Base-by-base conservation (phyloP, 2,888 invertebrate genomes). In the Tupiocoris notatus region DNA sequence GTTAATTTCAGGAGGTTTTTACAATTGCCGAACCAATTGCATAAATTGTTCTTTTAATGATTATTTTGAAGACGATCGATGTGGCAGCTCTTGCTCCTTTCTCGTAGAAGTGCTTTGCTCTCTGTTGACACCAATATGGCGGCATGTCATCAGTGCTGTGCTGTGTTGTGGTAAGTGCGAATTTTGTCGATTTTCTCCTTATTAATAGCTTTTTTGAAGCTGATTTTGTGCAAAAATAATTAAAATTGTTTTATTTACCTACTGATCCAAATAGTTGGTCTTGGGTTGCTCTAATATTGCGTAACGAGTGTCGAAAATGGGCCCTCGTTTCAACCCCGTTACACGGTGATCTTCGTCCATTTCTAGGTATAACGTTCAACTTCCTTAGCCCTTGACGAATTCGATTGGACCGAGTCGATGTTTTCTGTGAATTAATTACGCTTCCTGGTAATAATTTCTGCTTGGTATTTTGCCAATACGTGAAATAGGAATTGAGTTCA, bases 101-200 rank as follows among this genome's bases (percentile, higher is more conserved):
- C 20, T 3, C n/a, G n/a, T 6, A 9, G n/a, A 3, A n/a, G 20
- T 59, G 59, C 70, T 59, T 54, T 18, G 65, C 61, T 75, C 66
- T 67, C 76, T 79, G 80, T 80, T 91, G 91, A 91, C 91, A 91
- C 91, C 91, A 93, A 92, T 91, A 93, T 93, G 93, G 93, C 93
- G 93, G 92, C 92, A 91, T 92, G 93, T 92, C 92, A 91, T 92
- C 92, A 92, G 93, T 93, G 93, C 92, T 92, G 91, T 93, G 93
- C 93, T 93, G 93, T 93, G 92, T 93, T 92, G 93, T 93, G 93
- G 93, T 93, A 90, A 92, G 93, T 92, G 54, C 73, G 66, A 76
- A 75, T 76, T 67, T 75, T 59, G 21, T 7, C 66, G 74, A 23
- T 58, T 65, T 74, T 63, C 21, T 2, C 24, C 57, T 17, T 39